These are phyloP conservation scores for Caenorhabditis sp. DNA, from an alignment of 2,888 invertebrate genomes.

Conservation along the genomic window DNA sequence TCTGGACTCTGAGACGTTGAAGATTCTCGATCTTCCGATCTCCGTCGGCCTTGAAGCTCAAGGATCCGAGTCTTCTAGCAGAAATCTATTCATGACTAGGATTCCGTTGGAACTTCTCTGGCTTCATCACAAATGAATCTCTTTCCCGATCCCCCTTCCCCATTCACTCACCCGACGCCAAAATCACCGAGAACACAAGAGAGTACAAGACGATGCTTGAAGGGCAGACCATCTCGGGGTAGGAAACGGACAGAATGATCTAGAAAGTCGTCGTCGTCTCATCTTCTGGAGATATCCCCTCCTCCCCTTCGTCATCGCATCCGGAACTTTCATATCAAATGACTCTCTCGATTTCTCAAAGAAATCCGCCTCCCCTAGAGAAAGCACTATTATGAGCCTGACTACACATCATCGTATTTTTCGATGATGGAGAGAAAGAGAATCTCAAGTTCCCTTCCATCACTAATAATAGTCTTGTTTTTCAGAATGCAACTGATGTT, in stretches of 20 bases:
- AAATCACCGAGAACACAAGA: background rate
- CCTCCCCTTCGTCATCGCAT: conserved; percentile 49
- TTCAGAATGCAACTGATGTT: background rate
- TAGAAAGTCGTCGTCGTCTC: conserved; percentile 6
- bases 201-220: background rate
- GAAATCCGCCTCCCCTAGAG: conserved; percentile 29
- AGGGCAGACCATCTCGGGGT: background rate
- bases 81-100: too few species aligned
- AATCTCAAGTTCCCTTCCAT: conserved; percentile 17
- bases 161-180: background rate
- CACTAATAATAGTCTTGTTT: background rate
- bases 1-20: too few species aligned
- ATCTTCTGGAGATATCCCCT: background rate
- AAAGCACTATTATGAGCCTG: conserved; percentile 23
- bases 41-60: too few species aligned
- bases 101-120: too few species aligned
- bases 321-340: conserved; percentile 61
- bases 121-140: background rate
- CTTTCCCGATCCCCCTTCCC: background rate
- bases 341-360: background rate
- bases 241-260: conserved; percentile 3
- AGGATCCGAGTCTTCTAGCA: too few species aligned
- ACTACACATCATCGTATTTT: background rate
- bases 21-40: too few species aligned
- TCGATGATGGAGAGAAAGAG: background rate